Percentiles rank a stretch among this genome's conserved stretches.
These are phyloP conservation scores for Tragulus kanchil DNA, from an alignment of 2,113 vertebrate genomes.

Conservation along the genomic window DNA sequence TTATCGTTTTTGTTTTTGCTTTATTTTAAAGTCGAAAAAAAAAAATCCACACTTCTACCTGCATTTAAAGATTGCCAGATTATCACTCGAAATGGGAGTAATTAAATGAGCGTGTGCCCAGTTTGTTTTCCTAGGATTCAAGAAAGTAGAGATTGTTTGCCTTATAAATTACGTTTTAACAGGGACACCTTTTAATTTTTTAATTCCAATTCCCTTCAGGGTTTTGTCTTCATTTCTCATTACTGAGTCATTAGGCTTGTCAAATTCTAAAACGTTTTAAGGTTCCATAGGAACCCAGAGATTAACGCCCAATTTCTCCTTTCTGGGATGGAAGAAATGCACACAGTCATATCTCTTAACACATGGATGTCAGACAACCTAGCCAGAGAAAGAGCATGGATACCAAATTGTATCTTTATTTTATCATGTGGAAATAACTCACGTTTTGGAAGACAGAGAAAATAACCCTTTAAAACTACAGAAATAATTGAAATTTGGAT, in stretches of 20 bases:
- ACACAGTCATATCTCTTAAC: background rate
- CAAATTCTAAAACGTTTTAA: constrained; percentile 48
- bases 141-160: background rate
- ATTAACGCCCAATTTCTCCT: constrained; percentile 12
- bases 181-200: too few species aligned
- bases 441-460: background rate
- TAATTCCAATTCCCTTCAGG: too few species aligned
- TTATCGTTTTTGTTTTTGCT: constrained; percentile 11
- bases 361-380: background rate
- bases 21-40: background rate
- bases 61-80: background rate
- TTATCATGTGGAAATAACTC: background rate
- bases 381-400: background rate
- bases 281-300: constrained; percentile 5
- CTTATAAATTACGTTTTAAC: constrained; percentile 52
- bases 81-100: background rate
- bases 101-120: background rate
- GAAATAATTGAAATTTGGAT: background rate
- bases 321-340: background rate
- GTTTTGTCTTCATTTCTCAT: constrained; percentile 48
- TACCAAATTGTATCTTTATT: background rate
- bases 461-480: background rate
- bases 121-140: constrained; percentile 26
- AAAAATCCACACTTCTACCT: background rate
- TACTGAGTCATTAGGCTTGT: constrained; percentile 6